Conservation (phyloP, 2,113 vertebrate genomes). For the Rhipidura dahli region DNA sequence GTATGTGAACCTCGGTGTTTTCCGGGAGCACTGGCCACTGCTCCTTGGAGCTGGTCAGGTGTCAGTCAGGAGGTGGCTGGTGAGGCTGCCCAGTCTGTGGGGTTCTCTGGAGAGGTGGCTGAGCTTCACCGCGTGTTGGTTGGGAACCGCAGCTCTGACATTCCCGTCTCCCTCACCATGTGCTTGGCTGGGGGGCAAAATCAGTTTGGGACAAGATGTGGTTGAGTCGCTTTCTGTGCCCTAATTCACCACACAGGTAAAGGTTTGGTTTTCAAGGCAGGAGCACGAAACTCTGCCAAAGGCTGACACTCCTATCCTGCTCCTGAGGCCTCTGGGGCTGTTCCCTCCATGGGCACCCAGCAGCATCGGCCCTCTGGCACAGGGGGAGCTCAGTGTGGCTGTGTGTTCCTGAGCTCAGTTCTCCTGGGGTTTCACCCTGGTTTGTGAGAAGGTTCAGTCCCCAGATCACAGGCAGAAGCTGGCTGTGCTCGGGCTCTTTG, state of each 20-base stretch:
- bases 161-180: fast-evolving
- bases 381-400: neutral
- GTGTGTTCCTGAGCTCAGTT: neutral
- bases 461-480: neutral
- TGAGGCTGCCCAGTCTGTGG: neutral
- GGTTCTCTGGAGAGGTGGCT: neutral
- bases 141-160: neutral
- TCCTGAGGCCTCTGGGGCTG: fast-evolving
- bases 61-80: neutral
- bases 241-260: neutral
- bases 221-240: neutral
- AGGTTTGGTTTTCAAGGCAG: fast-evolving
- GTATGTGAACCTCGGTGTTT: fast-evolving
- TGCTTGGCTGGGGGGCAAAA: neutral
- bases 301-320: neutral
- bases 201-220: neutral
- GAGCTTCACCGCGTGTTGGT: fast-evolving
- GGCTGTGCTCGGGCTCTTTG: neutral
- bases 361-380: fast-evolving
- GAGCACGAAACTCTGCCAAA: neutral
- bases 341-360: neutral
- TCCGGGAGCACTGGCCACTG: fast-evolving
- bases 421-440: fast-evolving
- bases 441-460: neutral
- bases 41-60: neutral